Base-by-base conservation (phyloP, 2,797 vertebrate species). In the Rhabdophis nuchalis region DNA sequence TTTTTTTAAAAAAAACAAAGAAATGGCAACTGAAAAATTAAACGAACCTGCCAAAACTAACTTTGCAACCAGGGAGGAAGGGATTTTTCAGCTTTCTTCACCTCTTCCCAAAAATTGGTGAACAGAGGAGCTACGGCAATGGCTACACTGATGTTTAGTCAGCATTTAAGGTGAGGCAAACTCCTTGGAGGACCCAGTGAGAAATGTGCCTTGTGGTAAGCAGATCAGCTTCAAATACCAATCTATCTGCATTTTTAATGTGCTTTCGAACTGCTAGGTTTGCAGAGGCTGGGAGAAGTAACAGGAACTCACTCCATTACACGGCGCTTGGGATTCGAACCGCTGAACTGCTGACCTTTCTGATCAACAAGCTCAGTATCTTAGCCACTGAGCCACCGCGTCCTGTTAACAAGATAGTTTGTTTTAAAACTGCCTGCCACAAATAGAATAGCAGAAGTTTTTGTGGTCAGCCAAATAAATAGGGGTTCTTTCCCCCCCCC, bases 191-290 rank as follows among this genome's bases (percentile, higher is more conserved):
- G 54, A 99, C 98, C 99, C 99, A 99, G 86, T 99, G 98, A 29
- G 99, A 99, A 87, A 98, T 95, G 96, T 99, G 99, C 94, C 95
- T 97, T 0, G 97, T 97, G 3, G 98, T 99, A 92, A 96, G 98
- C 87, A 99, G 98, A 91, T 99, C 99, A 0, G 99, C 99, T 95
- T 99, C 99, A 89, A 99, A 99, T 1, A 99, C 98, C 82, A 99
- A 94, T 50, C 99, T n/a, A n/a, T n/a, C n/a, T n/a, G n/a, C n/a
- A n/a, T n/a, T n/a, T n/a, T n/a, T n/a, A n/a, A 52, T 11, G 52
- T 52, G 52, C 52, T 52, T 52, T 11, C 52, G 52, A 52, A 52
- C 52, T 52, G 52, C 9, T 52, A 52, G 52, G 52, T 52, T 52
- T 8, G 52, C 52, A 52, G 52, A 52, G 10, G 52, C 52, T 52